Conservation (phyloP, 2,113 vertebrate genomes). For the Heteronetta atricapilla region DNA sequence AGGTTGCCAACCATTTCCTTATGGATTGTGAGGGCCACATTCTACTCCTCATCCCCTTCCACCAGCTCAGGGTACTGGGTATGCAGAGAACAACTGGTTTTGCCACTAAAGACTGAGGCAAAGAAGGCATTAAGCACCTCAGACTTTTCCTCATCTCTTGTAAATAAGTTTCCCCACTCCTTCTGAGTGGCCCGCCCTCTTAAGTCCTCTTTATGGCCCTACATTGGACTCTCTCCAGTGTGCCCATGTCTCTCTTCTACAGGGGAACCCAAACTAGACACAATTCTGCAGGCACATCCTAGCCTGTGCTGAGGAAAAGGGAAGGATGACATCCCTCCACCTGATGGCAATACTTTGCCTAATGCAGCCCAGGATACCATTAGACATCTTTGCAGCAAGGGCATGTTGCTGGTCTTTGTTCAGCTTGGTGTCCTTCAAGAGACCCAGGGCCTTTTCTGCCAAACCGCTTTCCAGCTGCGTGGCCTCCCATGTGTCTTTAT, state of each 20-base stretch:
- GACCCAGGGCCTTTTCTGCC: neutral
- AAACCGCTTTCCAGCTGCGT: neutral
- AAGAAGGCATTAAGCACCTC: too few relatives aligned
- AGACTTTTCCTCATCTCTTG: too few relatives aligned
- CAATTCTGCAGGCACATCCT: neutral
- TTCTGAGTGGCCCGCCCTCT: too few relatives aligned
- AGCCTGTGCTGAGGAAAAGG: neutral
- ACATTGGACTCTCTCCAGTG: neutral
- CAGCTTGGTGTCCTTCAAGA: neutral
- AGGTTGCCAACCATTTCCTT: too few relatives aligned
- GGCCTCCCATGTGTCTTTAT: neutral
- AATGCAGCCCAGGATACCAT: neutral
- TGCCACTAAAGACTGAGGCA: too few relatives aligned
- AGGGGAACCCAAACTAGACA: neutral
- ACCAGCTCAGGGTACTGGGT: too few relatives aligned
- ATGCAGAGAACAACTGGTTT: too few relatives aligned
- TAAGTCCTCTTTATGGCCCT: too few relatives aligned
- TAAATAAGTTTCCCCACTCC: too few relatives aligned
- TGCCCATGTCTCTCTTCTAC: neutral
- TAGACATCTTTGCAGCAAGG: neutral
- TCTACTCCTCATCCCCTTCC: too few relatives aligned
- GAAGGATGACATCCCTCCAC: neutral
- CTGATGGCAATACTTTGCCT: neutral
- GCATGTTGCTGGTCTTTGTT: neutral
- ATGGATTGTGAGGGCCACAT: too few relatives aligned